Percentiles rank a stretch among this genome's conserved stretches.
Conservation (phyloP, 2,113 vertebrate species). For the Bettongia penicillata region DNA sequence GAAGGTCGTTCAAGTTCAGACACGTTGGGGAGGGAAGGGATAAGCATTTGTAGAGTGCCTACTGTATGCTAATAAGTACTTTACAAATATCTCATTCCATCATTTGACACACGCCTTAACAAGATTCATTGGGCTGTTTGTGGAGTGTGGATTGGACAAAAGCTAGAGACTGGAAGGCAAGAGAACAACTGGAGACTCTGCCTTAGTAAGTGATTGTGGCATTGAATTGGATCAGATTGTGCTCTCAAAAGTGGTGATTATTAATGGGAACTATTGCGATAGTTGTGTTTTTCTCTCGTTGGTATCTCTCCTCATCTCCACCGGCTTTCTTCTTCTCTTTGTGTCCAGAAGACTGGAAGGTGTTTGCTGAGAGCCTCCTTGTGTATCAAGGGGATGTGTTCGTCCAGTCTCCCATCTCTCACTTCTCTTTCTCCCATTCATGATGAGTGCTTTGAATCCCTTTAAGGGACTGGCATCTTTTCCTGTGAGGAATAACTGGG, state of each 20-base stretch:
- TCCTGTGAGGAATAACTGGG: background rate
- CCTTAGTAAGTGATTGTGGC: background rate
- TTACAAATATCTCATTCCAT: background rate
- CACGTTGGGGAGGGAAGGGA: background rate
- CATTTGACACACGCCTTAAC: background rate
- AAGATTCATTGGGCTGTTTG: background rate
- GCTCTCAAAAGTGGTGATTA: background rate
- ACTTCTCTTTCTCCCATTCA: background rate
- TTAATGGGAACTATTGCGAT: background rate
- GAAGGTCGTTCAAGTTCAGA: background rate
- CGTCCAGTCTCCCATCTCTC: background rate
- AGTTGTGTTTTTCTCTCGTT: background rate
- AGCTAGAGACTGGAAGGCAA: background rate
- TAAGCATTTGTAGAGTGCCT: background rate
- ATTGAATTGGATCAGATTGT: background rate
- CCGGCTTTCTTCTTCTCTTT: background rate
- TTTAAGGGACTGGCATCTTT: background rate
- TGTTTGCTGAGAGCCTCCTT: background rate
- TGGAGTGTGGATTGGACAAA: background rate
- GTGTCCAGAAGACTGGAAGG: background rate
- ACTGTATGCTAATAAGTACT: too few relatives aligned
- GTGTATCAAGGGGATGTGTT: background rate
- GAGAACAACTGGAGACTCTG: background rate
- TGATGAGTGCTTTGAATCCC: background rate
- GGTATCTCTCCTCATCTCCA: background rate